Evolutionary conservation across 2,113 vertebrate species (phyloP), one percentile per base, ranked within the genome.

Genomic region (Myotis davidii): DNA sequence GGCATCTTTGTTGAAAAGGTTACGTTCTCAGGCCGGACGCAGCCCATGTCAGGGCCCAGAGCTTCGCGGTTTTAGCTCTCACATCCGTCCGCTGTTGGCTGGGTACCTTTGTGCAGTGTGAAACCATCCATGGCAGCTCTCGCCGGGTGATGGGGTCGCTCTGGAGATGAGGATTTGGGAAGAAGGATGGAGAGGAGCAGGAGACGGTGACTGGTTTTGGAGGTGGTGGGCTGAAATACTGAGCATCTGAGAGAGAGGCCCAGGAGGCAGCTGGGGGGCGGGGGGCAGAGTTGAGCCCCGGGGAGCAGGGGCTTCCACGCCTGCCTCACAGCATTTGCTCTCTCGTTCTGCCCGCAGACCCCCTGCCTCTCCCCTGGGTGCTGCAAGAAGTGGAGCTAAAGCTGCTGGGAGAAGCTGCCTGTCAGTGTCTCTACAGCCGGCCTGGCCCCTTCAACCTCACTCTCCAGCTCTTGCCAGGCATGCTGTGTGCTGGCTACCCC

Each of bases 401-500:
- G 32, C 21, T 98, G 39, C 82, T 98, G 14, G 95, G 93, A 85
- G 29, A 74, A 0, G 45, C 56, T 0, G 73, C 94, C 59, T 98
- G 98, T 85, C 97, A 98, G 85, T 97, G 97, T 86, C 85, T 97
- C 59, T 98, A 97, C 34, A 97, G 94, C 42, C 73, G 34, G 4
- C 92, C 92, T 0, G 93, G 94, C 2, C 95, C 95, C 17, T 97
- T 93, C 34, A 93, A 95, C 88, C 79, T 89, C 34, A 95, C 89
- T 12, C 86, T 91, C 17, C 85, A 97, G 56, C 77, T 98, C 1
- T 73, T 95, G 39, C 94, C 96, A 3, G 96, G 90, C 34, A 97
- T 98, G 97, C 92, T 98, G 27, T 98, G 98, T 72, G 96, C 98
- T 48, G 98, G 97, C 48, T 97, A 91, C n/a, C 39, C 76, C 0